Evolutionary conservation across 2,888 invertebrate genomes (phyloP).

Genomic region (Cryptus armator): DNA sequence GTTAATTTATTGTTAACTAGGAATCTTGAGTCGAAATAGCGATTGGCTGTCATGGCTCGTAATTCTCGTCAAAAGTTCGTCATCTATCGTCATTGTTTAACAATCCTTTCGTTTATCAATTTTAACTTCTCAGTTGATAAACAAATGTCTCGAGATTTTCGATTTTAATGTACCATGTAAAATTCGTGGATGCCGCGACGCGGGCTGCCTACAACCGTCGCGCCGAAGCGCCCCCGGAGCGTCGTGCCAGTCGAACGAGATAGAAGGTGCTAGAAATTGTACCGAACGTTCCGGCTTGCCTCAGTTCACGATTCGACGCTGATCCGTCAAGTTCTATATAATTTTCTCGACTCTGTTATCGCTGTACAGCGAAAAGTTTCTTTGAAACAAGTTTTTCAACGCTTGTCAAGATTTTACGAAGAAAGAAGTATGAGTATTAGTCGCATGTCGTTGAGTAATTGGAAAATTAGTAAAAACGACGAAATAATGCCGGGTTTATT

Average conservation of each 20-base stretch:
- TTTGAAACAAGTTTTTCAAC: slow-evolving; percentile 61
- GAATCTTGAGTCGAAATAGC: background rate
- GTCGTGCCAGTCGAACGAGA: background rate
- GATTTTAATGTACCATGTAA: background rate
- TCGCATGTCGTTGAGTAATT: slow-evolving; percentile 82
- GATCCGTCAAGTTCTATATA: slow-evolving; percentile 14
- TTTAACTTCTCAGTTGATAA: background rate
- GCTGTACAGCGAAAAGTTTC: slow-evolving; percentile 60
- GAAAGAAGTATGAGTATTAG: slow-evolving; percentile 84
- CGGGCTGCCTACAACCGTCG: background rate
- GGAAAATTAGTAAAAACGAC: slow-evolving; percentile 83
- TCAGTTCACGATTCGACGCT: slow-evolving; percentile 45
- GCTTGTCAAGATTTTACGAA: slow-evolving; percentile 83
- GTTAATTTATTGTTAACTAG: slow-evolving; percentile 77
- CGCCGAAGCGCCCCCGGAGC: background rate
- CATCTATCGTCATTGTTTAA: slow-evolving; percentile 8
- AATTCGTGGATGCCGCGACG: background rate
- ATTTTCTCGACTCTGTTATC: slow-evolving; percentile 29
- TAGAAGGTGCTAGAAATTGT: slow-evolving; percentile 4
- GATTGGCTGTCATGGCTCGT: background rate
- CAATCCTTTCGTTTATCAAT: background rate
- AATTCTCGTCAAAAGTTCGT: background rate
- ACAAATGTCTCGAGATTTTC: background rate
- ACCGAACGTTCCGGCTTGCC: background rate
- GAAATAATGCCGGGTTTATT: slow-evolving; percentile 88